These are phyloP conservation scores for Hirundo rustica DNA, from an alignment of 2,797 vertebrate species.

Conservation along the genomic window DNA sequence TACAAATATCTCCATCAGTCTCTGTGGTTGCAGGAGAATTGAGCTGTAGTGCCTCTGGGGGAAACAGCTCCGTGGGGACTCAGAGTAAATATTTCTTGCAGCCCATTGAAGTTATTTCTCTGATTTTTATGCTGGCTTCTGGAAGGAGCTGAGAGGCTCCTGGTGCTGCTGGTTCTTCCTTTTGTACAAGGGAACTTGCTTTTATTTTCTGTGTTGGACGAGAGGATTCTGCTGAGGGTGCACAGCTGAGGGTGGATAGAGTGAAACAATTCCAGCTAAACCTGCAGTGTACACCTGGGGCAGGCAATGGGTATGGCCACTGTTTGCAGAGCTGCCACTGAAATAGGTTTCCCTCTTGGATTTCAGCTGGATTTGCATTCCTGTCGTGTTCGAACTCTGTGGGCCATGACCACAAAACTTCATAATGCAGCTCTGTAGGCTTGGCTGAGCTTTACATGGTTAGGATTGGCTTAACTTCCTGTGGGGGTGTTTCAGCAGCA, in stretches of 20 bases:
- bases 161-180: neutral
- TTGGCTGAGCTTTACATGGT: neutral
- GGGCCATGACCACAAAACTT: neutral
- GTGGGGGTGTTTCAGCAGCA: neutral
- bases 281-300: neutral
- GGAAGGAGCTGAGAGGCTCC: neutral
- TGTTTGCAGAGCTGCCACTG: neutral
- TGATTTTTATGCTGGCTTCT: neutral
- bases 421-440: neutral
- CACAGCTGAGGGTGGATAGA: neutral
- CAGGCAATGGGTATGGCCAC: too few relatives aligned
- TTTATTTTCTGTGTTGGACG: neutral
- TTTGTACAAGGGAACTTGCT: neutral
- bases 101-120: neutral
- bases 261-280: neutral
- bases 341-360: neutral
- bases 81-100: neutral
- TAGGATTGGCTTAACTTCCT: neutral
- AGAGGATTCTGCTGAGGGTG: neutral
- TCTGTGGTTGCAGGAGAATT: neutral
- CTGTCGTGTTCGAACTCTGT: neutral
- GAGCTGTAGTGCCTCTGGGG: neutral
- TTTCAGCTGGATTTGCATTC: neutral
- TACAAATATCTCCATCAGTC: neutral
- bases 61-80: neutral